These are phyloP conservation scores for Drosophila aldrichi DNA, from an alignment of 2,888 invertebrate genomes.

Conservation along the genomic window DNA sequence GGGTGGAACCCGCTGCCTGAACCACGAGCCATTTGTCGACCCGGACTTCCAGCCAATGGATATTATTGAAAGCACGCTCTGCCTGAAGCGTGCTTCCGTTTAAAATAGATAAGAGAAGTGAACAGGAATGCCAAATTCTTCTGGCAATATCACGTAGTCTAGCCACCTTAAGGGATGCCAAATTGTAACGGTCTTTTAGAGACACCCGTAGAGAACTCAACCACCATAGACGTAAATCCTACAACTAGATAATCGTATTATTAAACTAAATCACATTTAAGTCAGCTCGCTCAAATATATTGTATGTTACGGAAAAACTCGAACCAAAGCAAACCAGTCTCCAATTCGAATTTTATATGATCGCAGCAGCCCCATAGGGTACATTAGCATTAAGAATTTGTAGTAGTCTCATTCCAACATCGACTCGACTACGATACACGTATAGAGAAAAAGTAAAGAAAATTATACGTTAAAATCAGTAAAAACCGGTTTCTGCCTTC, in stretches of 20 bases:
- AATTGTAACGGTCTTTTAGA: conserved; percentile 15
- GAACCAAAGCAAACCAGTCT: neutral
- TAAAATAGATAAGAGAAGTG: conserved; percentile 63
- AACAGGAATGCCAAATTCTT: conserved; percentile 12
- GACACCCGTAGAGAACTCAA: conserved; percentile 36
- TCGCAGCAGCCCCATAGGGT: conserved; percentile 31
- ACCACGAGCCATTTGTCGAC: conserved; percentile 87
- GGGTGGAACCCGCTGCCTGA: conserved; percentile 87
- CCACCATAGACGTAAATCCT: conserved; percentile 25
- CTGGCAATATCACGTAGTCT: neutral
- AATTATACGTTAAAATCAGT: conserved; percentile 59
- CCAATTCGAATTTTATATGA: neutral
- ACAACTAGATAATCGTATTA: conserved; percentile 1
- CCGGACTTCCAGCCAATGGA: conserved; percentile 87
- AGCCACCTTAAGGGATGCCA: conserved; percentile 6
- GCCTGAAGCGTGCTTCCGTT: conserved; percentile 85
- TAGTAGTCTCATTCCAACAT: conserved; percentile 50
- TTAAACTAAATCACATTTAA: neutral
- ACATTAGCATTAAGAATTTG: conserved; percentile 6
- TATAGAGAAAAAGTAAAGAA: conserved; percentile 48
- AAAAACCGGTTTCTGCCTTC: conserved; percentile 29
- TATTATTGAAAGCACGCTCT: conserved; percentile 85
- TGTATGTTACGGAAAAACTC: conserved; percentile 2
- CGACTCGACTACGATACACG: conserved; percentile 58
- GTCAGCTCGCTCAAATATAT: conserved; percentile 17